Evolutionary conservation across 2,888 invertebrate species (phyloP), one percentile per base, ranked within the genome.

Genomic region (Drosophila nr. perissopoda): DNA sequence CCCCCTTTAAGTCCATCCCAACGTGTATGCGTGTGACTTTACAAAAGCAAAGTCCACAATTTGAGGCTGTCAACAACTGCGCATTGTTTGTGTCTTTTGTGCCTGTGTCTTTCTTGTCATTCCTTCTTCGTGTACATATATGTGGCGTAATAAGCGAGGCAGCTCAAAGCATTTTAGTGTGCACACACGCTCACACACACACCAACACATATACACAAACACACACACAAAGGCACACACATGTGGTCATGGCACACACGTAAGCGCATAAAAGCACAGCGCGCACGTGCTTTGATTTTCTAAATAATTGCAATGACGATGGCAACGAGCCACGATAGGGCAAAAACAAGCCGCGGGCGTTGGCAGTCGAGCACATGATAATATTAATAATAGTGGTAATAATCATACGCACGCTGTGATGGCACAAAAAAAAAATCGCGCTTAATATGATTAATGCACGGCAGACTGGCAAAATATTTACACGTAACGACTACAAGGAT

Each of bases 381-480:
- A 87, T 87, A 87, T 82, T 84, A 86, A 87, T 87, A 88, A 87
- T 87, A 88, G 84, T 82, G 86, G 89, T 86, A 87, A 87, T 87
- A 87, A 87, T 87, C 88, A 87, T 88, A 87, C 88, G 86, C 81
- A 88, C 83, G 82, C 77, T 88, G 74, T 82, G 87, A 81, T 78
- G 70, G 76, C 77, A 74, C 74, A 76, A 52, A 67, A 74, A n/a
- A 40, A 13, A 5, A 27, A 4, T 18, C 71, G 77, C 74, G 74
- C 76, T 83, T 88, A 79, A 87, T 86, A 82, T 87, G 87, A 87
- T 87, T 87, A 87, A 88, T 88, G 84, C 86, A 65, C 60, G 58
- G 71, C 72, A 70, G 74, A 70, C 74, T 73, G 66, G 81, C 72
- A 75, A 81, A 87, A 85, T 85, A 85, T 84, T 87, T 84, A 79